These are phyloP conservation scores for Ptyas mucosa DNA, from an alignment of 2,113 vertebrate genomes.

Conservation along the genomic window DNA sequence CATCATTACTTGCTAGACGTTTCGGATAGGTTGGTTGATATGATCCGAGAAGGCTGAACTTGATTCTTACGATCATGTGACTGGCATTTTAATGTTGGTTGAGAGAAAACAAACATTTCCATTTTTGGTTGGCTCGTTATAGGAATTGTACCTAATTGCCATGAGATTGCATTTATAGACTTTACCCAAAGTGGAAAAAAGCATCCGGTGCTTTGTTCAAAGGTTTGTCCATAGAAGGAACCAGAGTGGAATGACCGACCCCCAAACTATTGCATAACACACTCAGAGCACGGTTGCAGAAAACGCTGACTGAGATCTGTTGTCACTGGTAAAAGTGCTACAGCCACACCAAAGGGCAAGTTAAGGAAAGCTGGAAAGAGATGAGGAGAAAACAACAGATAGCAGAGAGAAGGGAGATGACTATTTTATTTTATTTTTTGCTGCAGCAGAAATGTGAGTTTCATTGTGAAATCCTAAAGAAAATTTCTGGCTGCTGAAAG, in stretches of 20 bases:
- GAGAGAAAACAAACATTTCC: background rate
- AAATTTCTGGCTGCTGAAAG: background rate
- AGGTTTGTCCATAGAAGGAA: background rate
- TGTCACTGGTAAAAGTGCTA: background rate
- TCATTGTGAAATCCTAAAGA: background rate
- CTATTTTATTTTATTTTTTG: background rate
- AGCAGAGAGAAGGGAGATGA: background rate
- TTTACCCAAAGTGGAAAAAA: background rate
- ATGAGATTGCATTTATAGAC: background rate
- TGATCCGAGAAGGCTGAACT: background rate
- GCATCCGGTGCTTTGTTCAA: background rate
- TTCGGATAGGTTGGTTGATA: background rate
- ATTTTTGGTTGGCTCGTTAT: background rate
- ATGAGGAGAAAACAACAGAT: background rate
- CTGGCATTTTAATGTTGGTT: background rate
- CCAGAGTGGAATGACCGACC: background rate
- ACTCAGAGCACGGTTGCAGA: background rate
- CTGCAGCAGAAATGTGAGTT: background rate
- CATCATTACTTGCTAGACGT: background rate
- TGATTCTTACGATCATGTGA: background rate
- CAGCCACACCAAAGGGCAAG: background rate
- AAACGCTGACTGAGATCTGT: background rate
- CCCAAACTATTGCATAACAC: background rate
- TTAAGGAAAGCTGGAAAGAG: background rate
- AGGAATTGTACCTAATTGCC: background rate